A percentile compares a stretch with the other conserved stretches of the same genome.
Conservation (phyloP, 2,113 vertebrate genomes). For the Macaca nemestrina region DNA sequence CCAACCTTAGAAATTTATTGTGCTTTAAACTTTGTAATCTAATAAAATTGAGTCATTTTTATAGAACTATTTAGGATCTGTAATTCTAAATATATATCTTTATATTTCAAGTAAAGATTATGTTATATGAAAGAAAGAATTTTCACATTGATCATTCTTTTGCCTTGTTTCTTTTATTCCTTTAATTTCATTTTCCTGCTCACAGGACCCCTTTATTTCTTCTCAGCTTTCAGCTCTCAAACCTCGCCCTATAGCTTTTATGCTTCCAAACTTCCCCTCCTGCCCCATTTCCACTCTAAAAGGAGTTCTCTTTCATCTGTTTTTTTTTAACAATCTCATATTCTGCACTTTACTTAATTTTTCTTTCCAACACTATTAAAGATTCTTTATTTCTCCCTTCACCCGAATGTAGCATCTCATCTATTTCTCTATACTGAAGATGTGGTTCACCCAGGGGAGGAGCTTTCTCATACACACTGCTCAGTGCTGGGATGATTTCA, state of each 20-base stretch:
- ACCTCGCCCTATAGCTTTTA: neutral
- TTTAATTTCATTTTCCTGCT: neutral
- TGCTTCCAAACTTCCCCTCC: neutral
- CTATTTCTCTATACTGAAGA: neutral
- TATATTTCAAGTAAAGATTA: neutral
- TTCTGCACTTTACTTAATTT: constrained; percentile 35
- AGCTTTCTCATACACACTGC: constrained; percentile 38
- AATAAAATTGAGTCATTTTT: neutral
- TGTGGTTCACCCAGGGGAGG: constrained; percentile 34
- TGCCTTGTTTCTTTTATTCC: constrained; percentile 21
- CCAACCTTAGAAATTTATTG: neutral
- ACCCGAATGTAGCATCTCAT: constrained; percentile 36
- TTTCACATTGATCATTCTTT: neutral
- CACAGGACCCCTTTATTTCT: neutral
- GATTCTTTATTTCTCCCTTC: constrained; percentile 9
- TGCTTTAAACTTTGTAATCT: neutral
- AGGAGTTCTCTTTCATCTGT: constrained; percentile 25
- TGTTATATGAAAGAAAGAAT: neutral
- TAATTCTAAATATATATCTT: neutral
- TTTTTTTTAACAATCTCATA: constrained; percentile 19
- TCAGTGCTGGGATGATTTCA: constrained; percentile 62
- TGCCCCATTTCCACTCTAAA: constrained; percentile 17
- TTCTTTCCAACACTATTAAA: constrained; percentile 9
- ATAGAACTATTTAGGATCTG: neutral
- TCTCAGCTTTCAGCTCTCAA: constrained; percentile 3